phyloP scores from a whole-genome alignment of 2,888 invertebrate species.

The Tetranychus piercei region DNA sequence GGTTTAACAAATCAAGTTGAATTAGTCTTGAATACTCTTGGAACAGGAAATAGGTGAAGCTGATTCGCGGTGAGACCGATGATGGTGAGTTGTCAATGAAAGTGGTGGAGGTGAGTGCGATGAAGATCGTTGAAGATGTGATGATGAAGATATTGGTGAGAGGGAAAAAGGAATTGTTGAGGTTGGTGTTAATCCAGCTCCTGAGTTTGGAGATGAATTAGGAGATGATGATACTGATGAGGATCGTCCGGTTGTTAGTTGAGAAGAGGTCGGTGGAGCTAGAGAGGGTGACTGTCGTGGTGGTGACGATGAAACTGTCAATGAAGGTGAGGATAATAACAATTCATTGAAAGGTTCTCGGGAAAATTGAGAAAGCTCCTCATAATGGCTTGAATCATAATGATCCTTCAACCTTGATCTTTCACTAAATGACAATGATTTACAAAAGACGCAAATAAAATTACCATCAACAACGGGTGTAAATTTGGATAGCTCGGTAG shows the following conservation, averaged over 20 bases:
- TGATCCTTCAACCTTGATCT: slow-evolving; percentile 47
- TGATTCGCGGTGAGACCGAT: neutral
- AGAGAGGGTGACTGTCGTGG: neutral
- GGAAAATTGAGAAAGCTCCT: slow-evolving; percentile 54
- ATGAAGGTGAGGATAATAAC: slow-evolving; percentile 44
- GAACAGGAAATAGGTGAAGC: neutral
- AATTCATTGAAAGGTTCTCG: slow-evolving; percentile 55
- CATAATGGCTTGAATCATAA: slow-evolving; percentile 48
- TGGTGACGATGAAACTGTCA: neutral
- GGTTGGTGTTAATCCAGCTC: neutral
- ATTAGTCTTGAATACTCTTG: neutral
- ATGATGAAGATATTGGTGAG: slow-evolving; percentile 10
- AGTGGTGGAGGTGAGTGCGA: neutral
- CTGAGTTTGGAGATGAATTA: slow-evolving; percentile 14
- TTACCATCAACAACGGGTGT: slow-evolving; percentile 46
- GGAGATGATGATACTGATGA: neutral
- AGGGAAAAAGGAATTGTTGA: neutral
- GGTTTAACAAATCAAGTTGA: too few relatives aligned
- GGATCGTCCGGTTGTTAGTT: neutral
- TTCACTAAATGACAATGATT: slow-evolving; percentile 45
- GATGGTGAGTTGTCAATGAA: neutral
- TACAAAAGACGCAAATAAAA: slow-evolving; percentile 51
- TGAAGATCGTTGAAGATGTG: neutral
- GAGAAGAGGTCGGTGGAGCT: neutral
- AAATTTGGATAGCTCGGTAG: slow-evolving; percentile 42